phyloP scores from a whole-genome alignment of 64 coral and sea anemone genomes.

The Montipora efflorescens region DNA sequence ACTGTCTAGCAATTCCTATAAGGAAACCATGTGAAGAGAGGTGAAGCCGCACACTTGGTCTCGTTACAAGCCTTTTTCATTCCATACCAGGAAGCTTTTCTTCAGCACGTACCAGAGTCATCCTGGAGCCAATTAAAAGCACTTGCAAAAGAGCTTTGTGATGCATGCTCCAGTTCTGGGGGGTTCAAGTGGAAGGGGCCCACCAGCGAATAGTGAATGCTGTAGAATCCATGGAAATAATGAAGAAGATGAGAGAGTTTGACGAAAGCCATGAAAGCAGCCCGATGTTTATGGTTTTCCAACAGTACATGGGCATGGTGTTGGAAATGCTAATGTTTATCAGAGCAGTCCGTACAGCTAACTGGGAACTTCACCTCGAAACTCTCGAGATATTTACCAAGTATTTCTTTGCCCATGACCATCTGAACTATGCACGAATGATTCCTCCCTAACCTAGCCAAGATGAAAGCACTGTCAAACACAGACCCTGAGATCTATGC shows the following conservation, averaged over 20 bases:
- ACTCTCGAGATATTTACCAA: not conserved
- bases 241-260: slow-evolving; percentile 33
- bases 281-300: not conserved
- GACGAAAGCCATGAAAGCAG: not conserved
- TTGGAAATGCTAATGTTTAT: slow-evolving; percentile 22
- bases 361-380: slow-evolving; percentile 1
- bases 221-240: not conserved
- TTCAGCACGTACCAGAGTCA: slow-evolving; percentile 21
- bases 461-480: not conserved
- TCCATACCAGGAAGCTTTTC: not conserved
- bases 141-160: slow-evolving; percentile 18
- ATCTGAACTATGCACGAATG: not conserved
- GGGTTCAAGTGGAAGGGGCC: not conserved
- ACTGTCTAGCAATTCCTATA: no score
- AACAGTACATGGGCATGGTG: slow-evolving; percentile 17
- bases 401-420: slow-evolving; percentile 38
- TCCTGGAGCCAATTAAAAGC: not conserved
- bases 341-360: slow-evolving; percentile 1
- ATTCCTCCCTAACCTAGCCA: slow-evolving; percentile 25
- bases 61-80: no score
- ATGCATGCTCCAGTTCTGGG: slow-evolving; percentile 25
- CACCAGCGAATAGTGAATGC: not conserved
- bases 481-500: not conserved
- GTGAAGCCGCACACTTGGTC: no score
- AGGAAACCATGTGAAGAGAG: no score